A percentile compares a stretch with the other conserved stretches of the same genome.
phyloP scores from a whole-genome alignment of 2,888 invertebrate genomes.

The Trichogramma dendrolimi region DNA sequence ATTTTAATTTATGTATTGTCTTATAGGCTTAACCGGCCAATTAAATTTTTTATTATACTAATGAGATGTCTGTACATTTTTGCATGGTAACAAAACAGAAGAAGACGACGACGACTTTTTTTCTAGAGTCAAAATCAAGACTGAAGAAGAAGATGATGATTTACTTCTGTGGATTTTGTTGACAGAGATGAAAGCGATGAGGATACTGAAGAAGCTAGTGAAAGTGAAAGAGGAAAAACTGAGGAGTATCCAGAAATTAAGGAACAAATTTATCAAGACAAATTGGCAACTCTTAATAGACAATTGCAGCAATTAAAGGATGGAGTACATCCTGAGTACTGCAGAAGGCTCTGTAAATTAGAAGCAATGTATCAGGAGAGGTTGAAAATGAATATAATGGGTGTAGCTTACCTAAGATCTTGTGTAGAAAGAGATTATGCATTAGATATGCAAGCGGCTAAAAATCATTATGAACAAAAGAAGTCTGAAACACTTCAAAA shows the following conservation, averaged over 20 bases:
- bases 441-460: conserved; percentile 82
- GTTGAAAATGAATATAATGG: conserved; percentile 69
- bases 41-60: too few relatives aligned
- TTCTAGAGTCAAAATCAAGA: too few relatives aligned
- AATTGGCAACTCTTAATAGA: conserved; percentile 80
- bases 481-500: conserved; percentile 87
- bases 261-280: conserved; percentile 88
- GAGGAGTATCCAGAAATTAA: conserved; percentile 81
- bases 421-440: conserved; percentile 84
- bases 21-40: too few relatives aligned
- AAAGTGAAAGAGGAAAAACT: conserved; percentile 82
- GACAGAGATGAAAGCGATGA: conserved; percentile 60
- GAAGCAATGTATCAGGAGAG: conserved; percentile 77
- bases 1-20: too few relatives aligned
- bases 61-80: too few relatives aligned
- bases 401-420: conserved; percentile 76
- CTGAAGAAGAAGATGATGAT: conserved; percentile 67
- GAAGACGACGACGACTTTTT: too few relatives aligned
- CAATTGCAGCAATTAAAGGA: conserved; percentile 86
- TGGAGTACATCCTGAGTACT: conserved; percentile 80
- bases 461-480: conserved; percentile 92
- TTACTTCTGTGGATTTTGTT: conserved; percentile 63
- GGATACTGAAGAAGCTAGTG: conserved; percentile 95
- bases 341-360: conserved; percentile 73
- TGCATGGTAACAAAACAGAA: too few relatives aligned